phyloP scores from a whole-genome alignment of 2,113 vertebrate genomes.

The Hippotragus niger region DNA sequence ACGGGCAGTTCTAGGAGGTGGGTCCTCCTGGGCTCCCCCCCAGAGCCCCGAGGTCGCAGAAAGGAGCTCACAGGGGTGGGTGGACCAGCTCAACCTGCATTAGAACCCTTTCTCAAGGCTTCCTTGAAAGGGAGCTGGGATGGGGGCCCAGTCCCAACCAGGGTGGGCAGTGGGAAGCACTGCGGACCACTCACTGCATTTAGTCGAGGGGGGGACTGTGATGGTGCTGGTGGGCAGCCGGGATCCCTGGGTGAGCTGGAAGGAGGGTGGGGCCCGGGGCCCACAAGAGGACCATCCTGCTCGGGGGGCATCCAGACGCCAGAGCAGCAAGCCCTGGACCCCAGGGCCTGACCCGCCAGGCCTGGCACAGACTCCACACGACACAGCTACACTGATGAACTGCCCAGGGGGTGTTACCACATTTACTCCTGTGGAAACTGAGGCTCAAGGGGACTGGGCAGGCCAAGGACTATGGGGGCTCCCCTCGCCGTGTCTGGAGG shows the following conservation, averaged over 20 bases:
- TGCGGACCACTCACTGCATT: rapidly evolving
- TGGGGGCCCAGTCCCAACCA: rapidly evolving
- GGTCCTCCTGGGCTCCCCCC: neutral
- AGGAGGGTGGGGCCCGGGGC: neutral
- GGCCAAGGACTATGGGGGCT: too few relatives aligned
- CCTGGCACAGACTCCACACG: neutral
- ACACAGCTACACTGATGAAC: rapidly evolving
- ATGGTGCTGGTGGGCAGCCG: rapidly evolving
- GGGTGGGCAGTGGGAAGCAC: neutral
- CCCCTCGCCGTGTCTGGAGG: rapidly evolving
- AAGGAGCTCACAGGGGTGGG: rapidly evolving
- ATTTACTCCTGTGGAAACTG: rapidly evolving
- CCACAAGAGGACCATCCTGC: rapidly evolving
- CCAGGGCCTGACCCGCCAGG: neutral
- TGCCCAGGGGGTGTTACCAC: rapidly evolving
- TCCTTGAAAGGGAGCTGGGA: neutral
- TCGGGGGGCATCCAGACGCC: rapidly evolving
- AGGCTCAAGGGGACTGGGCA: neutral
- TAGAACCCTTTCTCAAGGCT: neutral
- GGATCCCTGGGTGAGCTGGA: neutral
- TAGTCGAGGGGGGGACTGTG: rapidly evolving
- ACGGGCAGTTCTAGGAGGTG: neutral
- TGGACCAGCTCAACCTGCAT: neutral
- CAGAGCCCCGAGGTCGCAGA: neutral
- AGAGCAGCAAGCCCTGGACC: neutral